phyloP scores from a whole-genome alignment of 1,140 invertebrate species.

The Drosophila jambulina region DNA sequence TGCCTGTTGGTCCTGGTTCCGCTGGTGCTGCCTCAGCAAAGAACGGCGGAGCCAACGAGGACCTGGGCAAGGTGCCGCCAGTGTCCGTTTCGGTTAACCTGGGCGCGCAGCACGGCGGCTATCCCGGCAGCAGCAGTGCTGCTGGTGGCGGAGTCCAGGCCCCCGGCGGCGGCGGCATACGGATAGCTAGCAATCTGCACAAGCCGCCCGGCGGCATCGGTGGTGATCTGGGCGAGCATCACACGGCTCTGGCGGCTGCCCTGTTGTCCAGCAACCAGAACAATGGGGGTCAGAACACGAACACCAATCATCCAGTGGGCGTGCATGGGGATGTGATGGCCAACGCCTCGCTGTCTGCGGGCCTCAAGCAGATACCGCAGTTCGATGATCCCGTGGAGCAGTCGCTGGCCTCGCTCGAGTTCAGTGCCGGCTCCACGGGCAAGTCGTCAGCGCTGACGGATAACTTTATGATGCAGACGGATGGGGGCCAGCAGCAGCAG shows the following conservation, averaged over 20 bases:
- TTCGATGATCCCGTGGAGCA: conserved; percentile 88
- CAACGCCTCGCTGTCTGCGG: conserved; percentile 69
- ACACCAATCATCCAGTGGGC: conserved; percentile 62
- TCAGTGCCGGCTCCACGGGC: conserved; percentile 82
- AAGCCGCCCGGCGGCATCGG: conserved; percentile 51
- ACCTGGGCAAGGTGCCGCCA: conserved; percentile 39
- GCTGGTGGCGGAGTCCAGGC: conserved; percentile 16
- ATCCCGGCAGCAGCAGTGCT: conserved; percentile 32
- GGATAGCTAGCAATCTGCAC: conserved; percentile 82
- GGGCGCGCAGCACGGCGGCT: conserved; percentile 32
- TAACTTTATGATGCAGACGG: conserved; percentile 69
- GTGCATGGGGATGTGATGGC: conserved; percentile 69
- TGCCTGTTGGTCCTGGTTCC: conserved; percentile 20
- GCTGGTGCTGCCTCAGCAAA: conserved; percentile 41
- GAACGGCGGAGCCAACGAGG: conserved; percentile 72
- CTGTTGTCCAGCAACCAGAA: conserved; percentile 32
- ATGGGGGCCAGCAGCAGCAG: conserved; percentile 42
- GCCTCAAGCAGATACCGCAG: conserved; percentile 82
- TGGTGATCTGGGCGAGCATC: conserved; percentile 66
- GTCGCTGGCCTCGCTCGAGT: conserved; percentile 88
- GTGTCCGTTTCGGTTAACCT: conserved; percentile 28
- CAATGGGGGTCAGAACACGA: conserved; percentile 23
- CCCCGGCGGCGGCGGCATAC: conserved; percentile 61
- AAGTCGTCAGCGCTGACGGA: conserved; percentile 66
- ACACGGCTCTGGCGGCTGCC: conserved; percentile 62